These are phyloP conservation scores for Furnarius figulus DNA, from an alignment of 2,113 vertebrate species.

Conservation along the genomic window DNA sequence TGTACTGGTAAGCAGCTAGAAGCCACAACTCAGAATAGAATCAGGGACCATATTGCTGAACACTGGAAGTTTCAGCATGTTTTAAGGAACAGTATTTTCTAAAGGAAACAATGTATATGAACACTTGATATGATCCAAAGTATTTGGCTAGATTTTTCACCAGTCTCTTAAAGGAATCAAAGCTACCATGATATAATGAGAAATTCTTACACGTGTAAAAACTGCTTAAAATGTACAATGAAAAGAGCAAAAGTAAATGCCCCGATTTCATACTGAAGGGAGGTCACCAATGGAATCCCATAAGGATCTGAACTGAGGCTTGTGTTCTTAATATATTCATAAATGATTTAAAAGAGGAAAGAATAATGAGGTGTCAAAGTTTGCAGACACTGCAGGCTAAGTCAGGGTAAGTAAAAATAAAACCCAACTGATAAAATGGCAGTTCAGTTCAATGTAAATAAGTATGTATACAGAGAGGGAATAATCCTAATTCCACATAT, in stretches of 20 bases:
- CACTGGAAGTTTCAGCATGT: neutral
- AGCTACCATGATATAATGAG: neutral
- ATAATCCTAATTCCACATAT: neutral
- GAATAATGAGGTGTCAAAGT: slow-evolving; percentile 20
- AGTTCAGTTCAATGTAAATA: neutral
- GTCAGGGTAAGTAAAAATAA: neutral
- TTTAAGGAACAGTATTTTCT: neutral
- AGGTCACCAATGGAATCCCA: neutral
- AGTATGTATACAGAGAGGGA: neutral
- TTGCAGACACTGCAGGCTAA: neutral
- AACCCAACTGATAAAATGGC: neutral
- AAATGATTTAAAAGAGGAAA: slow-evolving; percentile 6
- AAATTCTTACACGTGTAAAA: neutral
- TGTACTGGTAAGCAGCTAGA: neutral
- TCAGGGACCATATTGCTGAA: neutral
- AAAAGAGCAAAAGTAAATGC: slow-evolving; percentile 29
- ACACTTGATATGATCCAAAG: neutral
- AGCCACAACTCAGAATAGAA: neutral
- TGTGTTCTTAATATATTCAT: slow-evolving; percentile 11
- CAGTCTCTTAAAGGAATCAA: neutral
- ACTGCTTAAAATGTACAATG: neutral
- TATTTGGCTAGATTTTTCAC: neutral
- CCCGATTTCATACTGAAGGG: neutral
- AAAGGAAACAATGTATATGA: neutral
- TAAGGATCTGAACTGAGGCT: neutral